These are phyloP conservation scores for Metopia argyrocephala DNA, from an alignment of 2,888 invertebrate species.

Conservation along the genomic window DNA sequence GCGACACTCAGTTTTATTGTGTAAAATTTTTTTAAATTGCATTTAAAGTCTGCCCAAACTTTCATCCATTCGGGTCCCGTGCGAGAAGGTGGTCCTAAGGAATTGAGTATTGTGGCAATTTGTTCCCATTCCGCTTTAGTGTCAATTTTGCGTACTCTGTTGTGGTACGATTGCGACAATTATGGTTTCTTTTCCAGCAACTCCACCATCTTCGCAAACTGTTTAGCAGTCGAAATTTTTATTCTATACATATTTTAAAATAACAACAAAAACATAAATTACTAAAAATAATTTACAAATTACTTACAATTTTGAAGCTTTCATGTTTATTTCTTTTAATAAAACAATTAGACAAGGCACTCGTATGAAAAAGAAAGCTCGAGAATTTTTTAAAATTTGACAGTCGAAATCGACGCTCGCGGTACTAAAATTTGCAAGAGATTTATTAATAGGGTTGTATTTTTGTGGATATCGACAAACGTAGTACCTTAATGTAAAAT, in stretches of 20 bases:
- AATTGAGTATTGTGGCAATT: background rate
- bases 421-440: conserved; percentile 2
- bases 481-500: conserved; percentile 13
- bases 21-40: background rate
- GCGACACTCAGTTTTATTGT: background rate
- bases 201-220: conserved; percentile 13
- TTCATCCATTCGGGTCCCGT: conserved; percentile 9
- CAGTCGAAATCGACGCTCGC: conserved; percentile 6
- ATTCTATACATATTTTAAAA: conserved; percentile 7
- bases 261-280: background rate
- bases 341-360: background rate
- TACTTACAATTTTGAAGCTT: conserved; percentile 8
- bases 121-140: background rate
- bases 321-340: conserved; percentile 11
- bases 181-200: conserved; percentile 18
- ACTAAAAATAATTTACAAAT: background rate
- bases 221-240: conserved; percentile 13
- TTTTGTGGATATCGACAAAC: conserved; percentile 21
- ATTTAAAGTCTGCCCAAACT: conserved; percentile 7
- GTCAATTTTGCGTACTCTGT: conserved; percentile 5
- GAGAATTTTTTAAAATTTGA: conserved; percentile 9
- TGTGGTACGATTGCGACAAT: conserved; percentile 16
- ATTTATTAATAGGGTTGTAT: conserved; percentile 17
- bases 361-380: conserved; percentile 1
- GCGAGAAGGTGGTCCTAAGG: background rate